These are phyloP conservation scores for Adelphocoris suturalis DNA, from an alignment of 2,888 invertebrate species.

Conservation along the genomic window DNA sequence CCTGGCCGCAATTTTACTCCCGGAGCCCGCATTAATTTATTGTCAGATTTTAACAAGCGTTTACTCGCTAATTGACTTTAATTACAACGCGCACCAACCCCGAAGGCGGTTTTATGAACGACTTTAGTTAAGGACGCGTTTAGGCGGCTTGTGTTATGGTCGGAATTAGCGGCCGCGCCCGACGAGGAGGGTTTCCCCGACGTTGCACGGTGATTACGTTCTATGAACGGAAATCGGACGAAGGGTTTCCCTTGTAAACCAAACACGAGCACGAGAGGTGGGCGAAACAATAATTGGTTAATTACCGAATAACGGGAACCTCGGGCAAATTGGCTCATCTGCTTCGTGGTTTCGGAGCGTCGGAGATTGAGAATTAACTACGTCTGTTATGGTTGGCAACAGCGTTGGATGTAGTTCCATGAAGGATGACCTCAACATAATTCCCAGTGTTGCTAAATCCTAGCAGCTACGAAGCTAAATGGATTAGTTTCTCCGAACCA, in stretches of 20 bases:
- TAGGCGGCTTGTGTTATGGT: slow-evolving; percentile 28
- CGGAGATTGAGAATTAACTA: slow-evolving; percentile 39
- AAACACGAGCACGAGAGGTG: slow-evolving; percentile 3
- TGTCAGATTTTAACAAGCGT: slow-evolving; percentile 30
- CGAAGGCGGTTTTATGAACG: slow-evolving; percentile 30
- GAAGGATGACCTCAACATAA: neutral
- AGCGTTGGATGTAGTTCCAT: neutral
- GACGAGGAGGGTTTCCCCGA: neutral
- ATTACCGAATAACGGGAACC: slow-evolving; percentile 16
- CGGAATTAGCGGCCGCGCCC: neutral
- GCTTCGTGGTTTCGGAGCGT: neutral
- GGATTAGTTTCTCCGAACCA: no score
- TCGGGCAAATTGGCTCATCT: slow-evolving; percentile 34
- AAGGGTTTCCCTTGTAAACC: slow-evolving; percentile 22
- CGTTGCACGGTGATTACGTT: slow-evolving; percentile 24
- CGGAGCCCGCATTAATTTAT: slow-evolving; percentile 30
- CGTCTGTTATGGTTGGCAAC: neutral
- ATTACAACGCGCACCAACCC: slow-evolving; percentile 11
- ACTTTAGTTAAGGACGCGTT: slow-evolving; percentile 39
- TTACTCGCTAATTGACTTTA: slow-evolving; percentile 43
- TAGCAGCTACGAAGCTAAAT: no score
- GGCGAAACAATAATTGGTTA: slow-evolving; percentile 39
- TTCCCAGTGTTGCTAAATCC: neutral
- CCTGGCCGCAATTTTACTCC: neutral
- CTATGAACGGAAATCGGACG: slow-evolving; percentile 38